Evolutionary conservation across 2,888 invertebrate genomes (phyloP), one percentile per base, ranked within the genome.

Genomic region (Sicus ferrugineus): DNA sequence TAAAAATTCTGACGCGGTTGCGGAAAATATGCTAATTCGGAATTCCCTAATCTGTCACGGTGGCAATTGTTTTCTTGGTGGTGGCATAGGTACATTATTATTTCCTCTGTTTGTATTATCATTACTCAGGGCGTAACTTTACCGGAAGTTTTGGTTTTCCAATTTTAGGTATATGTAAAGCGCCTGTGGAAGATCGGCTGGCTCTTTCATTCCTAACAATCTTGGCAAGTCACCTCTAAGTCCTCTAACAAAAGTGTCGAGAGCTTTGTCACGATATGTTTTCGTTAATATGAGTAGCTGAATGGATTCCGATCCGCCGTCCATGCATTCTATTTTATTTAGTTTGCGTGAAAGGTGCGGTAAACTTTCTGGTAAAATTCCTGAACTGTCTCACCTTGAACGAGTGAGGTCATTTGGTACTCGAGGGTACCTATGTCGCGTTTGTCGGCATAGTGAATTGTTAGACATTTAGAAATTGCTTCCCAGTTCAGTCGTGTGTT

Each of bases 371-470:
- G 62, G 26, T 62, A 62, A 16, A 46, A 62, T 38, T 62, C 62
- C 7, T 38, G 66, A 0, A 72, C 30, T 1, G 16, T 6, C 14
- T 42, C 64, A 9, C 68, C 67, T 64, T 72, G 72, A 0, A 68
- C 56, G 1, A 72, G 26, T 2, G 69, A 68, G 11, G 70, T 71
- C 42, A 61, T 38, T 42, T 73, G 70, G 46, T 73, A 71, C 42
- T 73, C 71, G 2, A 73, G 38, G 5, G 70, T 72, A 21, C 63
- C 67, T 11, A 72, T 23, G 26, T 73, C 73, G 2, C 71, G 46
- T 14, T 70, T 71, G 50, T 73, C 73, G 9, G 71, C 71, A 31
- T 68, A 73, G 26, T 71, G 69, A 14, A 71, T 38, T 6, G 69
- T 73, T 1, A 71, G 59, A 38, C 71, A 73, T n/a, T 28, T 14